These are phyloP conservation scores for Pontoporia blainvillei DNA, from an alignment of 2,113 vertebrate species.

Conservation along the genomic window DNA sequence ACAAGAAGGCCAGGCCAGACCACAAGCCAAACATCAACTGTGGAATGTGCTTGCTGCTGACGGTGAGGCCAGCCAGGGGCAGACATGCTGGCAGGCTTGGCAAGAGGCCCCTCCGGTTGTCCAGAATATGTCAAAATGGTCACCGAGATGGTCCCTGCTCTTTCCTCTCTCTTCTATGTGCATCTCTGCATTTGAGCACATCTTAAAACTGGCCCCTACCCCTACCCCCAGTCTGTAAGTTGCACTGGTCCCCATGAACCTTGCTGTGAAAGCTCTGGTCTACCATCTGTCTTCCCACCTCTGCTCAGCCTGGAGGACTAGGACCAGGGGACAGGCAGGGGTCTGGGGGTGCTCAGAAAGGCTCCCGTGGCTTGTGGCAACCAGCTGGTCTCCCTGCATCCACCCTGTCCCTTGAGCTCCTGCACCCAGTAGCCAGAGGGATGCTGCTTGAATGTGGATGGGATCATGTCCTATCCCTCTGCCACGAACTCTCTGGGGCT, in stretches of 20 bases:
- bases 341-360: neutral
- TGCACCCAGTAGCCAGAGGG: neutral
- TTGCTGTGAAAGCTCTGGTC: neutral
- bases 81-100: neutral
- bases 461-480: neutral
- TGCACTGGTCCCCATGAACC: neutral
- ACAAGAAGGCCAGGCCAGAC: conserved; percentile 56
- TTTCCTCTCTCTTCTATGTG: neutral
- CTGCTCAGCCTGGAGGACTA: neutral
- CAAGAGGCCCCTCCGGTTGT: neutral
- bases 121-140: neutral
- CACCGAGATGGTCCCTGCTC: neutral
- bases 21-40: conserved; percentile 65
- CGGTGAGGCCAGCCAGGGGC: conserved; percentile 42
- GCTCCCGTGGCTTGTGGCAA: neutral
- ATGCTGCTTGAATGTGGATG: neutral
- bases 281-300: neutral
- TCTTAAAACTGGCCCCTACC: neutral
- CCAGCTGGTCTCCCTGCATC: neutral
- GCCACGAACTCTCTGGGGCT: neutral
- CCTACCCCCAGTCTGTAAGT: neutral
- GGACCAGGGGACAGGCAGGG: neutral
- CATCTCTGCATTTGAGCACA: neutral
- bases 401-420: neutral
- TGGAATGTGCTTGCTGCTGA: conserved; percentile 72